Evolutionary conservation across 2,113 vertebrate genomes (phyloP), one percentile per base, ranked within the genome.

Genomic region (Dromaius novaehollandiae): DNA sequence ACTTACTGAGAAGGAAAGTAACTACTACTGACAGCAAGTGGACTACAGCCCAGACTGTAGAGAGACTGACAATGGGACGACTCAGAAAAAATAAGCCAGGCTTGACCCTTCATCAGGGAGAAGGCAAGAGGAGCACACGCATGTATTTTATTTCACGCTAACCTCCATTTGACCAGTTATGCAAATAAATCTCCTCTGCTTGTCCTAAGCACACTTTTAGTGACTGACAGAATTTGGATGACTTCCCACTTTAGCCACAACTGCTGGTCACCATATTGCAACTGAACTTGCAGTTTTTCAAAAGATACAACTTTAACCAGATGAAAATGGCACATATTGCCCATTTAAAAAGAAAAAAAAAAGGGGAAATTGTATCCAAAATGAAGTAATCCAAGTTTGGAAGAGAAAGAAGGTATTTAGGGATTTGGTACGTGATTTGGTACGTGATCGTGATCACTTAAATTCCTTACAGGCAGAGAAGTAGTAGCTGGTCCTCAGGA

Each of bases 81-180:
- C 71, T 25, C 69, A 86, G 80, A 36, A 93, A 93, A 97, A 97
- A 96, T 63, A 95, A 96, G 51, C 87, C 82, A 88, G 69, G 44
- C 71, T 78, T 86, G 95, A 97, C 89, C 91, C 18, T 0, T 1
- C 87, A 60, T 8, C 2, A 0, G 50, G 36, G 75, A 68, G 75
- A 95, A 44, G 78, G 75, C 0, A 0, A 88, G 75, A 89, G 63
- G 58, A 84, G 56, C 65, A 82, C 34, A 66, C 13, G 34, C 55
- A 22, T 64, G 40, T 90, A 86, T 95, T 95, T 92, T 68, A 84
- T 95, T 95, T 93, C 93, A 94, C 77, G n/a, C 60, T 96, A 95
- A 94, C 81, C 94, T 96, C 86, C 86, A 85, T 84, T 74, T 90
- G 91, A 96, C 95, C 93, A 84, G 69, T 90, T 95, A 95, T 2